Percentiles rank a stretch among this genome's conserved stretches.
Conservation (phyloP, 2,113 vertebrate species). For the Mellivora capensis region DNA sequence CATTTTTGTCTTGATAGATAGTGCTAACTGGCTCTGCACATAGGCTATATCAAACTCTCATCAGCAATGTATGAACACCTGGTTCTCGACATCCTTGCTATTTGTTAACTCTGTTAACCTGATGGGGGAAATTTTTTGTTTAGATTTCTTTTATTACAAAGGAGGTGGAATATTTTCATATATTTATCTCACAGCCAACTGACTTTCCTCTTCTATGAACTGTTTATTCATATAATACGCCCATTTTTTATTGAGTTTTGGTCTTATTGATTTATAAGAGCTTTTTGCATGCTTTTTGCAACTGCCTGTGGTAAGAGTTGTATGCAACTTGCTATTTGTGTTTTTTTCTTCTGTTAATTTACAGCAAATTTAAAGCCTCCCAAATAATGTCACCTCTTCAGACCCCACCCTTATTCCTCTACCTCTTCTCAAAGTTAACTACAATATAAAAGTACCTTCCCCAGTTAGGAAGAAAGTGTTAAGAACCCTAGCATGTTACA, state of each 20-base stretch:
- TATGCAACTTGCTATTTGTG: background rate
- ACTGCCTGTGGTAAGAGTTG: background rate
- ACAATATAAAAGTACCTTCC: background rate
- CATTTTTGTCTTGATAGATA: background rate
- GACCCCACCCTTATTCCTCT: background rate
- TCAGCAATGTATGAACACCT: background rate
- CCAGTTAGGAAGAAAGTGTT: background rate
- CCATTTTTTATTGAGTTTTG: background rate
- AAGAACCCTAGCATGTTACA: background rate
- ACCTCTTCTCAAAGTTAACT: background rate
- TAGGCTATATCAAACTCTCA: background rate
- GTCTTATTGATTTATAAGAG: background rate
- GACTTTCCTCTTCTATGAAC: background rate
- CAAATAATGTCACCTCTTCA: background rate
- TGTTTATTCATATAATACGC: background rate
- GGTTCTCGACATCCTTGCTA: background rate
- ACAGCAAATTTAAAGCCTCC: background rate
- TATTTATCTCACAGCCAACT: background rate
- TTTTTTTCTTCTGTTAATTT: background rate
- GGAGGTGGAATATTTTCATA: background rate
- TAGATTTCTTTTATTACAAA: background rate
- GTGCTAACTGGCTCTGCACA: background rate
- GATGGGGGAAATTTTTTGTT: background rate
- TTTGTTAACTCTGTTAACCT: background rate
- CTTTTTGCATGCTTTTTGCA: background rate